Evolutionary conservation across 1,140 invertebrate genomes (phyloP), one percentile per base, ranked within the genome.

Genomic region (Oscheius sp.): DNA sequence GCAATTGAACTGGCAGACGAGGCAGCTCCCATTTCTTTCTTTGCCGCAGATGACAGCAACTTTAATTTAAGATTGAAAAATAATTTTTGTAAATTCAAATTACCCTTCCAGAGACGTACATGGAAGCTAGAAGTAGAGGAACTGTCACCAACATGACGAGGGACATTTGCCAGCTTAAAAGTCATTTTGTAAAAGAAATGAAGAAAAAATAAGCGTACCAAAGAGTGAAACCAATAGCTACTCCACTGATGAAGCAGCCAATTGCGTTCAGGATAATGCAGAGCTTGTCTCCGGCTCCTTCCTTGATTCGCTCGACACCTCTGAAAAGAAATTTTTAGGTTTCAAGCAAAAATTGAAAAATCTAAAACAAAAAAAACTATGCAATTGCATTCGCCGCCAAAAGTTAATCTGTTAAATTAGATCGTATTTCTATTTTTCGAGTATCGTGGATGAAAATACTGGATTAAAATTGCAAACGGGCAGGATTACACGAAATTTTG

Each of bases 241-340:
- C 73, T 38, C 79, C 79, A 52, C 76, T 67, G 42, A 80, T 58
- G 31, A 77, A 67, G 32, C 49, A 66, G 23, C 69, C 61, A 23
- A 72, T 36, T 32, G 79, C 69, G 79, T 90, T 90, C 10, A 91
- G 82, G 75, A 93, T 90, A 58, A 91, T 90, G 2, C 90, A 90
- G 28, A 94, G 86, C 85, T 95, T 95, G 82, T 93, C 91, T 0
- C 92, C 92, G 42, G 94, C 90, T 13, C 93, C 93, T 80, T 93
- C 91, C 84, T 93, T 90, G 77, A 95, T 88, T 85, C 92, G 91
- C n/a, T 91, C 88, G 18, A 95, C 87, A 85, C 94, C 92, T 82
- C 93, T 94, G 81, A 79, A 72, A 58, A 1, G 55, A 52, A 66
- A 28, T n/a, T n/a, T n/a, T n/a, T n/a, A n/a, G n/a, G n/a, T n/a